Base-by-base conservation (phyloP, 1,140 invertebrate genomes). In the Cepaea nemoralis region DNA sequence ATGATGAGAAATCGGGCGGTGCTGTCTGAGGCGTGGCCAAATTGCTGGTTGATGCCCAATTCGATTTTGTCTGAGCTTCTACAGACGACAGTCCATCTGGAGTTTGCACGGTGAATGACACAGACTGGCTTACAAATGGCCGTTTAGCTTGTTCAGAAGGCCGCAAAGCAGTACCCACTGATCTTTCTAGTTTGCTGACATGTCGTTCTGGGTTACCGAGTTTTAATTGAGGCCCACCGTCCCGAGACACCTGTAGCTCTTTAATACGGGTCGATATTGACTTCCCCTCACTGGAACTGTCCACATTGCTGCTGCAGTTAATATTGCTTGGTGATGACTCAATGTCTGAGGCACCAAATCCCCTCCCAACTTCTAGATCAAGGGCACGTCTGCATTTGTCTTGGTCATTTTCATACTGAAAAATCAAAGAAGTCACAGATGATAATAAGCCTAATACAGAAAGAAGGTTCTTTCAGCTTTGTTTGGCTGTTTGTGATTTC, bases 131-230 rank as follows among this genome's bases (percentile, higher is more conserved):
- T 8, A 80, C 48, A 73, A 37, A 10, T 55, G 78, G 78, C 16
- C 45, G 22, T 40, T 71, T 70, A 24, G 22, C 50, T 22, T n/a
- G 42, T 27, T 70, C 77, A 12, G 37, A 8, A 37, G 5, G n/a
- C 27, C 33, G 39, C 8, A 40, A n/a, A 10, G 35, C 19, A 73
- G 31, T 67, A 19, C n/a, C 39, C 12, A 80, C 35, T 37, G 78
- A 50, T 73, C 69, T 80, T 45, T 80, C 67, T 45, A 80, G 14
- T 24, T 67, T 73, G 35, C 67, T 80, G 10, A 80, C 37, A 80
- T 80, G 78, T 37, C 78, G 31, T 48, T 80, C 78, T 33, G 16
- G 5, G 14, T 45, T 27, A 37, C 6, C 19, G 55, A 37, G 35
- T n/a, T 69, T 76, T 24, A 19, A 24, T 5, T 35, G 45, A 2